Evolutionary conservation across 2,888 invertebrate genomes (phyloP).

Genomic region (Heteromyza rotundicornis): DNA sequence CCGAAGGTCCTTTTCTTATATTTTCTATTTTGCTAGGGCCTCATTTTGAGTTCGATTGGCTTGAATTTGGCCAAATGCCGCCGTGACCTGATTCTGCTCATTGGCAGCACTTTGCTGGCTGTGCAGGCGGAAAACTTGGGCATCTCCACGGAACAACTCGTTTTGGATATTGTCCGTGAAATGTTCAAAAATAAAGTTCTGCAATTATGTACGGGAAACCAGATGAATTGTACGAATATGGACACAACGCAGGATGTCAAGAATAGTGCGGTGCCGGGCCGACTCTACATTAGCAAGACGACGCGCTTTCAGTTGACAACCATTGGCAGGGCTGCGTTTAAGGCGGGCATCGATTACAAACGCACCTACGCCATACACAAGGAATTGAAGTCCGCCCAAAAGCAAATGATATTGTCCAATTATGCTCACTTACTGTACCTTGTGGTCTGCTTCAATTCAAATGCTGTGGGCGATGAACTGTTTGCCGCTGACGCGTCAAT

Average conservation of each 20-base stretch:
- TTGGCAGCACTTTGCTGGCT: slow-evolving; percentile 70
- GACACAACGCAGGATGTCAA: slow-evolving; percentile 54
- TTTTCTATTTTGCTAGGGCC: slow-evolving; percentile 49
- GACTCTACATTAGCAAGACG: slow-evolving; percentile 56
- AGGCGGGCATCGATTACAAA: slow-evolving; percentile 81
- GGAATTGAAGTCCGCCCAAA: slow-evolving; percentile 76
- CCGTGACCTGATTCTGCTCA: slow-evolving; percentile 64
- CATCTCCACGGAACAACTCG: slow-evolving; percentile 44
- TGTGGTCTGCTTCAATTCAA: slow-evolving; percentile 64
- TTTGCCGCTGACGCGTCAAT: slow-evolving; percentile 66
- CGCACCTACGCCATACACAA: slow-evolving; percentile 74
- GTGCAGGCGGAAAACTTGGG: slow-evolving; percentile 67
- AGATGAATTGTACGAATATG: slow-evolving; percentile 43
- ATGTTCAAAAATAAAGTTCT: slow-evolving; percentile 61
- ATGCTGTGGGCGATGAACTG: slow-evolving; percentile 68
- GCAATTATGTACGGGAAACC: slow-evolving; percentile 31
- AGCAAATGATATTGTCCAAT: slow-evolving; percentile 78
- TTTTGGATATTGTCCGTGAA: slow-evolving; percentile 51
- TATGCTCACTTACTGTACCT: slow-evolving; percentile 87
- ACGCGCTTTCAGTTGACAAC: slow-evolving; percentile 68
- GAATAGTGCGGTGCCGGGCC: slow-evolving; percentile 38
- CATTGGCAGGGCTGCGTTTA: slow-evolving; percentile 82
- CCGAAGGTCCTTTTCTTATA: background rate
- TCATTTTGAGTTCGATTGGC: slow-evolving; percentile 75
- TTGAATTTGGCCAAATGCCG: slow-evolving; percentile 69